Percentiles rank a stretch among this genome's conserved stretches.
phyloP scores from a whole-genome alignment of 1,140 invertebrate species.

The Leptonema lineaticorne region DNA sequence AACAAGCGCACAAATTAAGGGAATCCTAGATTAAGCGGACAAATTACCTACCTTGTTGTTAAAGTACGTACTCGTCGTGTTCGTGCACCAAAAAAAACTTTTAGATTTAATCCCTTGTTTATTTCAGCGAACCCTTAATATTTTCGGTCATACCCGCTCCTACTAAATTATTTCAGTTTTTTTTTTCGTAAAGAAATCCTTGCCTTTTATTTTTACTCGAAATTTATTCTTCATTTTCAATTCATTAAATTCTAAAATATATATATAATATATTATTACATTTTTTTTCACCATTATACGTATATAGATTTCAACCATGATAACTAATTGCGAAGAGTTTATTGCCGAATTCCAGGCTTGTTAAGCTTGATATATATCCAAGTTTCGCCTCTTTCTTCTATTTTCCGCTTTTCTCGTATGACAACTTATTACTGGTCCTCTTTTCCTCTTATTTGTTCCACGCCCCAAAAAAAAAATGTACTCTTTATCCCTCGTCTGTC shows the following conservation, averaged over 20 bases:
- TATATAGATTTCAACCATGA: neutral
- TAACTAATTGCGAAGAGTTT: conserved; percentile 40
- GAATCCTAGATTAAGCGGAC: conserved; percentile 19
- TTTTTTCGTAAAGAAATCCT: conserved; percentile 30
- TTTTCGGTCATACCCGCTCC: conserved; percentile 23
- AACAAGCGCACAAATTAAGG: conserved; percentile 19
- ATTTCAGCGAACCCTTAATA: conserved; percentile 26
- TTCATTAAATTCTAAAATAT: neutral
- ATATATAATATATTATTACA: neutral
- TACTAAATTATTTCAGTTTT: conserved; percentile 40
- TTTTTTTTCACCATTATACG: neutral
- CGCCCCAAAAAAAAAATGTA: neutral
- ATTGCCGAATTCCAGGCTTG: conserved; percentile 38
- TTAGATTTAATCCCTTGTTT: conserved; percentile 35
- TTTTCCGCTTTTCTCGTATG: conserved; percentile 33
- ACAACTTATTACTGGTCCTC: conserved; percentile 37
- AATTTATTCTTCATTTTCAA: neutral
- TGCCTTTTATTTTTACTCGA: conserved; percentile 1
- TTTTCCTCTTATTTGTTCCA: conserved; percentile 23
- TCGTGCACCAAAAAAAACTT: conserved; percentile 7
- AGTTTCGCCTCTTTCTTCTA: conserved; percentile 22
- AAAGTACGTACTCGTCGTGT: neutral
- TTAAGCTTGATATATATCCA: conserved; percentile 37
- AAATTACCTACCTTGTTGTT: conserved; percentile 7
- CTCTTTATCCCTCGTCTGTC: neutral